Evolutionary conservation across 2,888 invertebrate species (phyloP), one percentile per base, ranked within the genome.

Genomic region (Hylaea fasciaria): DNA sequence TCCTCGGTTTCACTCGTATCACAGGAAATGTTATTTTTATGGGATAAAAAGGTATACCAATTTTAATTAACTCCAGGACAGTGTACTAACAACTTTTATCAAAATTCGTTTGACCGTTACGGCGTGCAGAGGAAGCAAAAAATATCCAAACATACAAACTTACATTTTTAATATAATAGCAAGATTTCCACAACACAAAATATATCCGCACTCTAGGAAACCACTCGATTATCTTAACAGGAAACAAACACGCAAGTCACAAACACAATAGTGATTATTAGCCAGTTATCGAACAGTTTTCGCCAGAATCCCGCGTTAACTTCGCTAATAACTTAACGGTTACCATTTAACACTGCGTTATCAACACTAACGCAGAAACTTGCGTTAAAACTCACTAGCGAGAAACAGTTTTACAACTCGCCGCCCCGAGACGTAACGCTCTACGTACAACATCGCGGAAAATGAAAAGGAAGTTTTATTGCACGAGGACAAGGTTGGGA

Each of bases 351-450:
- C 29, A 9, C 40, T 28, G 35, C 44, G 44, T 53, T 45, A 47
- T 12, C 28, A 39, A 46, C 40, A 32, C 17, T 46, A 46, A 39
- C 29, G 32, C 52, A n/a, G 1, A 16, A 29, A 43, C 28, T 40
- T 22, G 49, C 17, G 8, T 44, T 13, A 22, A 17, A n/a, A 40
- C 41, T 47, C 22, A 16, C 47, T 39, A 48, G 48, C 37, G 35
- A 48, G 46, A 47, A 48, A 53, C 59, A 59, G 54, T 54, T 58
- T 52, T 28, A 37, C 47, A 52, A 52, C 32, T 32, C 17, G 37
- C 17, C 17, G 28, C 13, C 14, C 11, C 0, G 0, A 32, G 0
- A 32, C 39, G 37, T 17, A 22, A 39, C 17, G 48, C n/a, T 12
- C 22, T 16, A 41, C 16, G 11, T 0, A n/a, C 22, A 32, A 32